Evolutionary conservation across 2,113 vertebrate species (phyloP).

Genomic region (Platichthys stellatus): DNA sequence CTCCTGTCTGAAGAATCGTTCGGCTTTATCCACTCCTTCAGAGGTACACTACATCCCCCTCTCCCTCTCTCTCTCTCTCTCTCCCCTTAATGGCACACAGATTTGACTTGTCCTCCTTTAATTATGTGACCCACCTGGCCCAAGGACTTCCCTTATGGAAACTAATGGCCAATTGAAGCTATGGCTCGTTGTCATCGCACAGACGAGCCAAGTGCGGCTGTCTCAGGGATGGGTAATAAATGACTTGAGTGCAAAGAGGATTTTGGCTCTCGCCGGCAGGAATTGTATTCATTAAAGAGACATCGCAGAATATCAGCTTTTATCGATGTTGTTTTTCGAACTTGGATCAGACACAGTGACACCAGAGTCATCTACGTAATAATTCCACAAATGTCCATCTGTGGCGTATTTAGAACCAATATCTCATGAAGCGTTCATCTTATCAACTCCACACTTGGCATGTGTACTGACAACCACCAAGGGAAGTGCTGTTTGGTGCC

Average conservation of each 20-base stretch:
- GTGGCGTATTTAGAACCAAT: too few species aligned
- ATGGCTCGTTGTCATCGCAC: slow-evolving; percentile 60
- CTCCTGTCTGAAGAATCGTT: slow-evolving; percentile 44
- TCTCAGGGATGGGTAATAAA: slow-evolving; percentile 54
- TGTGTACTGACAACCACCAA: too few species aligned
- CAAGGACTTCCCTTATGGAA: slow-evolving; percentile 59
- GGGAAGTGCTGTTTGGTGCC: too few species aligned
- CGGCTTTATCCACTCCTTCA: slow-evolving; percentile 38
- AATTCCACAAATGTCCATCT: too few species aligned
- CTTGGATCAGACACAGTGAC: slow-evolving; percentile 12
- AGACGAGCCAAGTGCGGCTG: slow-evolving; percentile 54
- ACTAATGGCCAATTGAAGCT: slow-evolving; percentile 78
- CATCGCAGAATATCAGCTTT: slow-evolving; percentile 14
- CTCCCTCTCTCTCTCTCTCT: neutral
- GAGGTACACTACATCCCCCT: slow-evolving; percentile 26
- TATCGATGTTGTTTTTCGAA: slow-evolving; percentile 40
- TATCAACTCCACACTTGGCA: too few species aligned
- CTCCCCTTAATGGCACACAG: slow-evolving; percentile 44
- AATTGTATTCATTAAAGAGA: slow-evolving; percentile 57
- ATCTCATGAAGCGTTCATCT: too few species aligned
- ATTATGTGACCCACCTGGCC: slow-evolving; percentile 71
- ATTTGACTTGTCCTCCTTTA: slow-evolving; percentile 71
- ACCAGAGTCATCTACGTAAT: neutral
- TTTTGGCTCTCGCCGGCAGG: slow-evolving; percentile 20
- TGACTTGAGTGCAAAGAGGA: slow-evolving; percentile 30